Evolutionary conservation across 2,797 vertebrate species (phyloP).

Genomic region (Spondyliosoma cantharus): DNA sequence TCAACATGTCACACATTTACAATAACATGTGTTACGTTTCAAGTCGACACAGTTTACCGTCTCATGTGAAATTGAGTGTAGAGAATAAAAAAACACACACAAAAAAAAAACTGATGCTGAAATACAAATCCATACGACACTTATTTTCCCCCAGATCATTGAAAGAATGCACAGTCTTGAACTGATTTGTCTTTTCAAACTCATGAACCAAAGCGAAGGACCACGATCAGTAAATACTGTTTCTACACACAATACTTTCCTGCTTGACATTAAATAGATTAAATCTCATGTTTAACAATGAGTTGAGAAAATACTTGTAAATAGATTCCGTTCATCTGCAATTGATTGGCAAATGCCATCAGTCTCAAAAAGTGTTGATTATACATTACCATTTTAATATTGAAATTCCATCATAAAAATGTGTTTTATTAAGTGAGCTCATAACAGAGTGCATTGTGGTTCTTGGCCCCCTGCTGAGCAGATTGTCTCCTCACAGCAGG

Average conservation of each 20-base stretch:
- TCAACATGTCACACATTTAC: constrained; percentile 16
- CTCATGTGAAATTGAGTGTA: constrained; percentile 37
- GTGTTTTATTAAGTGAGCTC: constrained; percentile 86
- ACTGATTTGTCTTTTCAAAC: constrained; percentile 52
- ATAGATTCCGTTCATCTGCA: constrained; percentile 60
- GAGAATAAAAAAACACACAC: constrained; percentile 13
- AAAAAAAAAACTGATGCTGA: neutral
- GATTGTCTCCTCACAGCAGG: constrained; percentile 87
- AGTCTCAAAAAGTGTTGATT: constrained; percentile 71
- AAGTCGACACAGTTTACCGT: constrained; percentile 21
- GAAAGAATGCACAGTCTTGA: constrained; percentile 31
- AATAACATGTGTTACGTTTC: constrained; percentile 5
- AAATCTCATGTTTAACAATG: constrained; percentile 52
- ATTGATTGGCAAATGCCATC: constrained; percentile 69
- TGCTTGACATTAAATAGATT: constrained; percentile 66
- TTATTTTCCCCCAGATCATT: constrained; percentile 4
- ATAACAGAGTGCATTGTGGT: constrained; percentile 78
- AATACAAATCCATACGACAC: neutral
- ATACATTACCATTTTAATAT: constrained; percentile 82
- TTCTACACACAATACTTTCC: constrained; percentile 26
- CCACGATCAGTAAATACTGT: constrained; percentile 46
- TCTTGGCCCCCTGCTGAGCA: constrained; percentile 75
- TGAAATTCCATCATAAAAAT: constrained; percentile 81
- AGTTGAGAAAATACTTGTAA: constrained; percentile 55
- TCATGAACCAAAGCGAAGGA: constrained; percentile 33